Base-by-base conservation (phyloP, 2,888 invertebrate species). In the Crematogaster levior region DNA sequence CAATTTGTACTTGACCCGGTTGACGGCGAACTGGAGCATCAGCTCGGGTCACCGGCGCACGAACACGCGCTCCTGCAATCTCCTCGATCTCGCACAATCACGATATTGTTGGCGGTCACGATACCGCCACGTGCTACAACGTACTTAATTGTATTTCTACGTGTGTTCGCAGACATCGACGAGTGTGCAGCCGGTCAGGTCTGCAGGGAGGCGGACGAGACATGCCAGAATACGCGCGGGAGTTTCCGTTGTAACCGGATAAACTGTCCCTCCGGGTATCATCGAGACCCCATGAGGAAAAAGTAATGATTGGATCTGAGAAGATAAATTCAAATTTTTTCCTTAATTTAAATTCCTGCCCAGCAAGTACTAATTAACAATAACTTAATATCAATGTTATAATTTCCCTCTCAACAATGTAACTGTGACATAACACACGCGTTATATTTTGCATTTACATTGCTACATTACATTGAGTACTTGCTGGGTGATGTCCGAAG, bases 201-300 rank as follows among this genome's bases (percentile, higher is more conserved):
- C 4, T 96, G 96, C 81, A 94, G 95, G 0, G 95, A 95, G n/a
- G 93, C 96, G 0, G 96, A 97, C 85, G 96, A 97, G 89, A 96
- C 98, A 68, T 99, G 99, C 92, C 97, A 98, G 89, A 99, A 99
- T 94, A 98, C 97, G 0, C 95, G 98, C 82, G 99, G 99, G 0
- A 96, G 97, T 81, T 98, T 96, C 95, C 97, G 98, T 91, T 99
- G 99, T 93, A 98, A 98, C 90, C 95, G 95, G 24, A 97, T 99
- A 85, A 95, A 96, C 63, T 99, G 99, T 93, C 99, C 99, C 0
- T 92, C 95, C 0, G 98, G 98, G 66, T 99, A 99, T 94, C 95
- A 96, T 34, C 96, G 96, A 74, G 98, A 99, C 90, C 94, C 95
- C 0, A 95, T 96, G 74, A 96, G 97, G 84, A 98, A 97, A 93